phyloP scores from a whole-genome alignment of 2,797 vertebrate species.

The Cuniculus paca region DNA sequence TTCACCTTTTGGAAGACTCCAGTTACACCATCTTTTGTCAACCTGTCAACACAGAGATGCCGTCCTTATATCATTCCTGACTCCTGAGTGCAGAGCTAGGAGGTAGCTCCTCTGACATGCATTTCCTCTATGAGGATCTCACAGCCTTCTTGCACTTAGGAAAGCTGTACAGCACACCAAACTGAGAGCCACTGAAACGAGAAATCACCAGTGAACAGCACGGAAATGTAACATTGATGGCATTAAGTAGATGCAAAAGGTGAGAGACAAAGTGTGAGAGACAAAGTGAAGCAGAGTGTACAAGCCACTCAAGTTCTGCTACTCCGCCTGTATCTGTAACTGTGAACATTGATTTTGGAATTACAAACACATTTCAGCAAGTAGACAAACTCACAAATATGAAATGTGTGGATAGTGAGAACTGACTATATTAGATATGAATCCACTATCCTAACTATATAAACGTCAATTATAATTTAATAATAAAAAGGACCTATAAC shows the following conservation, averaged over 20 bases:
- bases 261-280: neutral
- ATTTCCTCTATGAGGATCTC: neutral
- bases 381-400: neutral
- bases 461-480: neutral
- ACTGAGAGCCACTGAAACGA: neutral
- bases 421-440: neutral
- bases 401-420: neutral
- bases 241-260: neutral
- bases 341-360: neutral
- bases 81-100: neutral
- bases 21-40: neutral
- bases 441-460: neutral
- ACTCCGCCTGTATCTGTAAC: neutral
- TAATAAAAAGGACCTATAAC: neutral
- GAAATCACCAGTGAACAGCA: neutral
- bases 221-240: neutral
- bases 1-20: neutral
- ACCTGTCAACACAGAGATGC: neutral
- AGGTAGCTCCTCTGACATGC: neutral
- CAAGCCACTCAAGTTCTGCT: too few species aligned
- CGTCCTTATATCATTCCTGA: neutral
- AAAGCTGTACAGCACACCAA: neutral
- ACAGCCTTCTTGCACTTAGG: neutral
- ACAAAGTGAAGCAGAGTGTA: neutral
- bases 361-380: neutral